Conservation (phyloP, 2,888 invertebrate genomes). For the Tinea semifulvella region DNA sequence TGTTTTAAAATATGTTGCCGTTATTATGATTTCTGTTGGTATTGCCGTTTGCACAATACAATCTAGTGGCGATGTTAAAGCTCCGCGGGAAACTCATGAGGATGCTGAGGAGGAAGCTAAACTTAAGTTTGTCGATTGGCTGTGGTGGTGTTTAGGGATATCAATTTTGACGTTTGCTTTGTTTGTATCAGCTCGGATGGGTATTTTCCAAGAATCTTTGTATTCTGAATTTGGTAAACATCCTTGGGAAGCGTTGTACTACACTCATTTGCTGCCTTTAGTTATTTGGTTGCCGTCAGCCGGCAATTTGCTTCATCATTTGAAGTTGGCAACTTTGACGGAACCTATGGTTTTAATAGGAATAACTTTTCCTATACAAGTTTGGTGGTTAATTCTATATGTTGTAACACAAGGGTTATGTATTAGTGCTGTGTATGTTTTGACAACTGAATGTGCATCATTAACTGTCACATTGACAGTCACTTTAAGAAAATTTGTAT, state of each 20-base stretch:
- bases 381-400: slow-evolving; percentile 82
- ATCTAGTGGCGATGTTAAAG: slow-evolving; percentile 77
- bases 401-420: slow-evolving; percentile 91
- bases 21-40: slow-evolving; percentile 92
- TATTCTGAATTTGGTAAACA: slow-evolving; percentile 89
- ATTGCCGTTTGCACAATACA: slow-evolving; percentile 91
- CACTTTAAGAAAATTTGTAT: slow-evolving; percentile 94
- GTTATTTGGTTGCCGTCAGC: slow-evolving; percentile 87
- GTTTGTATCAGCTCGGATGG: slow-evolving; percentile 94
- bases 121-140: slow-evolving; percentile 53
- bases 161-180: slow-evolving; percentile 85
- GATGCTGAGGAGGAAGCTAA: slow-evolving; percentile 49
- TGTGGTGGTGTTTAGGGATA: slow-evolving; percentile 78
- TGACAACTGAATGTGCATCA: slow-evolving; percentile 94
- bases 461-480: slow-evolving; percentile 95
- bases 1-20: slow-evolving; percentile 87
- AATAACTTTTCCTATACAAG: slow-evolving; percentile 74
- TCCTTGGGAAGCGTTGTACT: slow-evolving; percentile 88
- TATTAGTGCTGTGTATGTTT: slow-evolving; percentile 92
- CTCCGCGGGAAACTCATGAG: slow-evolving; percentile 50
- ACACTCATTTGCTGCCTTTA: slow-evolving; percentile 89
- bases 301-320: slow-evolving; percentile 80
- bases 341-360: slow-evolving; percentile 70
- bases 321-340: slow-evolving; percentile 75
- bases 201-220: slow-evolving; percentile 91